These are phyloP conservation scores for Lasioglossum morio DNA, from an alignment of 2,888 invertebrate genomes.

Conservation along the genomic window DNA sequence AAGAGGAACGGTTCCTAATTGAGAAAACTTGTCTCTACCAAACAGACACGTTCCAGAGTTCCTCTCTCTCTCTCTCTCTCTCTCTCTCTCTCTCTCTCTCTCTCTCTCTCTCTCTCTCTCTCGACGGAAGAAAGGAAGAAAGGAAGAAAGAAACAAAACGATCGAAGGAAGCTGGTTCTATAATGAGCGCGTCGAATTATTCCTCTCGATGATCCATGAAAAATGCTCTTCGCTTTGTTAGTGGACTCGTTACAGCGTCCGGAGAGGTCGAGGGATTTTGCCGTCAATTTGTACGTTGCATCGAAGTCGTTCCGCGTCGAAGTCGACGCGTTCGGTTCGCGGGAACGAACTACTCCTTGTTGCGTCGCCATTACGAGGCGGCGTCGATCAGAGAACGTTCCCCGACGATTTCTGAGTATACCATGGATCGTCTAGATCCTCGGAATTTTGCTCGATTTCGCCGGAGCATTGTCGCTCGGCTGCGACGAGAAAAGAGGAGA, in stretches of 20 bases:
- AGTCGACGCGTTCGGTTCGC: neutral
- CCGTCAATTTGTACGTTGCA: conserved; percentile 17
- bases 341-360: neutral
- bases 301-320: neutral
- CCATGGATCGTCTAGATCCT: conserved; percentile 7
- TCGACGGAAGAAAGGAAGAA: neutral
- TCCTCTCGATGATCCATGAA: neutral
- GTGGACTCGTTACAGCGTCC: neutral
- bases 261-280: neutral
- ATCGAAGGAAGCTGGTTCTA: neutral
- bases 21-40: neutral
- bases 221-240: conserved; percentile 4
- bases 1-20: neutral
- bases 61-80: neutral
- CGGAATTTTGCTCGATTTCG: conserved; percentile 11
- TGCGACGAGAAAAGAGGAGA: neutral
- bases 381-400: neutral
- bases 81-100: neutral
- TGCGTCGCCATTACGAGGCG: neutral
- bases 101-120: neutral
- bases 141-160: neutral
- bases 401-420: neutral
- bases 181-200: conserved; percentile 2
- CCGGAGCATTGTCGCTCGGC: conserved; percentile 15
- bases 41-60: neutral